phyloP scores from a whole-genome alignment of 2,888 invertebrate species.

The Vanessa cardui region DNA sequence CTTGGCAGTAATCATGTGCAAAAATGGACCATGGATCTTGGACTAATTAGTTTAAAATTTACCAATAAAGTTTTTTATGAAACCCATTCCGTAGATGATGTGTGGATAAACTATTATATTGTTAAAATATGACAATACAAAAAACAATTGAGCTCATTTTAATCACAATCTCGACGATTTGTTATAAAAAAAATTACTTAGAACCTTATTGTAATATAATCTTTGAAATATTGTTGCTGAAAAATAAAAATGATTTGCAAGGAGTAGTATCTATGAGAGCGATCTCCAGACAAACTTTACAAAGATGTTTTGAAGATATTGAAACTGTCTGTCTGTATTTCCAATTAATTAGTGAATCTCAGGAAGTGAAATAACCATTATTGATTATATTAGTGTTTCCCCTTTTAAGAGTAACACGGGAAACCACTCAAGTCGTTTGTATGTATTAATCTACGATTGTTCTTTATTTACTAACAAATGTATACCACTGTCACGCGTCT shows the following conservation, averaged over 20 bases:
- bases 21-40: too few relatives aligned
- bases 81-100: too few relatives aligned
- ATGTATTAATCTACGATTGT: conserved; percentile 35
- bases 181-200: too few relatives aligned
- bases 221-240: too few relatives aligned
- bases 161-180: not conserved
- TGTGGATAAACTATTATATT: too few relatives aligned
- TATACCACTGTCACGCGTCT: not conserved
- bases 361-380: conserved; percentile 46
- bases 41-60: too few relatives aligned
- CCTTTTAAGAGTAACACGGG: conserved; percentile 53
- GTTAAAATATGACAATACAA: not conserved
- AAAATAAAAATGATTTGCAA: too few relatives aligned
- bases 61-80: too few relatives aligned
- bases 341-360: conserved; percentile 48
- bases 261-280: too few relatives aligned
- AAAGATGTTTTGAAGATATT: conserved; percentile 12
- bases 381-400: conserved; percentile 48
- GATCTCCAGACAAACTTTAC: too few relatives aligned
- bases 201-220: too few relatives aligned
- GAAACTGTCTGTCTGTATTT: conserved; percentile 38
- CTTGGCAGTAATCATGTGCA: too few relatives aligned
- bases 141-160: not conserved
- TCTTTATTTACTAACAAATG: conserved; percentile 22
- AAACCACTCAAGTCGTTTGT: conserved; percentile 55